Percentiles rank a stretch among this genome's conserved stretches.
phyloP scores from a whole-genome alignment of 2,797 vertebrate species.

The Lateolabrax maculatus region DNA sequence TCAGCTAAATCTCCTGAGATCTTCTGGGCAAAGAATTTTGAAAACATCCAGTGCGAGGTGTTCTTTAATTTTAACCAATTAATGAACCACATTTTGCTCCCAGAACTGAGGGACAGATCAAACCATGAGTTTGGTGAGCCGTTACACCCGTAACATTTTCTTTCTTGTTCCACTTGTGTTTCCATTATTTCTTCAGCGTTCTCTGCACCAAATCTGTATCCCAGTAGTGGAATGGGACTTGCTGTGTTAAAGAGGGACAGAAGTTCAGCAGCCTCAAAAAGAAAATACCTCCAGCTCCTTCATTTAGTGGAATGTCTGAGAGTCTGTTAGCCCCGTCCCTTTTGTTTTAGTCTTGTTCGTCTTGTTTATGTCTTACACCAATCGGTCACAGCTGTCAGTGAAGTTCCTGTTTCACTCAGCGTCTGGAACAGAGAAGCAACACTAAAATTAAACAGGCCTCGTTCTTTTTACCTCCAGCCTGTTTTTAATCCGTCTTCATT shows the following conservation, averaged over 20 bases:
- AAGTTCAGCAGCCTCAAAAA: constrained; percentile 13
- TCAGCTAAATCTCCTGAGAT: constrained; percentile 31
- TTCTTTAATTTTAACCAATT: constrained; percentile 8
- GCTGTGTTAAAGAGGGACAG: constrained; percentile 13
- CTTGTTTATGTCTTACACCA: constrained; percentile 44
- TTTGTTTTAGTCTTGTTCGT: constrained; percentile 34
- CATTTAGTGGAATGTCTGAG: constrained; percentile 27
- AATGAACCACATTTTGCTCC: constrained; percentile 19
- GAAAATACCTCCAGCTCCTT: constrained; percentile 34
- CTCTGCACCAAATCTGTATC: neutral
- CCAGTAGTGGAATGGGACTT: neutral
- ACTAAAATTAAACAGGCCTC: constrained; percentile 38
- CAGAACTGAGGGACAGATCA: constrained; percentile 17
- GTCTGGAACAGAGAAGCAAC: constrained; percentile 44
- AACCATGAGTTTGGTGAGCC: constrained; percentile 1
- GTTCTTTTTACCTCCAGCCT: constrained; percentile 14
- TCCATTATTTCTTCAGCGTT: neutral
- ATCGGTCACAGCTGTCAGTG: constrained; percentile 46
- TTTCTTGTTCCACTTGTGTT: neutral
- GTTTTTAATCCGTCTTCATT: constrained; percentile 7
- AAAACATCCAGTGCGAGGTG: neutral
- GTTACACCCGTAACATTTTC: neutral
- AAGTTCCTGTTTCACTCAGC: constrained; percentile 18
- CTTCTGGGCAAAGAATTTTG: constrained; percentile 9
- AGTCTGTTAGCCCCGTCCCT: constrained; percentile 11